Evolutionary conservation across 2,113 vertebrate species (phyloP).

Genomic region (Bos javanicus): DNA sequence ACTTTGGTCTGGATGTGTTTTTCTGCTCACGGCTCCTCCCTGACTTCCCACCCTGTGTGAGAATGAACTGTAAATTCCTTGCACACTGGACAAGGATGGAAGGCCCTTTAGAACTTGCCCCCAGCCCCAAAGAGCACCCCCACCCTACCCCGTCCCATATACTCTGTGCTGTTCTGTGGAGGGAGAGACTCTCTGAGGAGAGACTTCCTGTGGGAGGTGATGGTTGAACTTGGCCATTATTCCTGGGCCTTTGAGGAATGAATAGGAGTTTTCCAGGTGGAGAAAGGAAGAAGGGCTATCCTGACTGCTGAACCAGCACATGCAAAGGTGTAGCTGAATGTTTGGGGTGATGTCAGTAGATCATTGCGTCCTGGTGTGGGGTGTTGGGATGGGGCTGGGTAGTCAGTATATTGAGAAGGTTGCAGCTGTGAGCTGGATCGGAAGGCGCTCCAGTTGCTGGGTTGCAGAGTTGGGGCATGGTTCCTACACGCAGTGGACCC

Average conservation of each 20-base stretch:
- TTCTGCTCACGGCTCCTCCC: background rate
- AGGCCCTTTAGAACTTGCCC: background rate
- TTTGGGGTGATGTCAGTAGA: background rate
- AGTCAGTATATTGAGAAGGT: background rate
- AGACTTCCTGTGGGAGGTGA: background rate
- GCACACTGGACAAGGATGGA: background rate
- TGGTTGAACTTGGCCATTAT: background rate
- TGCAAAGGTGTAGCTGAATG: background rate
- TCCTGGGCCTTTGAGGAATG: background rate
- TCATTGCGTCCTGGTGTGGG: background rate
- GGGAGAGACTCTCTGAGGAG: background rate
- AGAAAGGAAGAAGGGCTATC: background rate
- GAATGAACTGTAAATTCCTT: background rate
- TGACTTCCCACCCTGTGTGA: background rate
- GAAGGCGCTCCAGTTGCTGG: background rate
- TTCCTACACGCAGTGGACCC: rapidly evolving
- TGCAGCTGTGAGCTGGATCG: rapidly evolving
- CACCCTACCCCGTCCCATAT: rapidly evolving
- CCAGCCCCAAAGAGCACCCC: background rate
- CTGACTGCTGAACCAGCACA: background rate
- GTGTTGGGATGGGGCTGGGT: background rate
- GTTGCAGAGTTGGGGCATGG: background rate
- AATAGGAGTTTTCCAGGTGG: background rate
- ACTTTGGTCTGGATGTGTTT: rapidly evolving
- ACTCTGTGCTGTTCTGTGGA: background rate